Evolutionary conservation across 2,797 vertebrate species (phyloP).

Genomic region (Phataginus tricuspis): DNA sequence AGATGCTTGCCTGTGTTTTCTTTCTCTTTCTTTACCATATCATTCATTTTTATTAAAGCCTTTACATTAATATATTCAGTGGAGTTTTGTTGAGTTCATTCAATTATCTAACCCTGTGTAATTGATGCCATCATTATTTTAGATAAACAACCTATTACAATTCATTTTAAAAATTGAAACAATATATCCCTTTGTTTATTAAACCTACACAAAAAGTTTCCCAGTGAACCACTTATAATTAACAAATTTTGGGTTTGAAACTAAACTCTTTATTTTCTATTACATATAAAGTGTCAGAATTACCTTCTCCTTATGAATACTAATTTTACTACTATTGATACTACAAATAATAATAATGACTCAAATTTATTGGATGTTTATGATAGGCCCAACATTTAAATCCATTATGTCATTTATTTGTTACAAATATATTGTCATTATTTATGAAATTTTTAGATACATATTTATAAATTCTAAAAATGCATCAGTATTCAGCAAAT

Average conservation of each 20-base stretch:
- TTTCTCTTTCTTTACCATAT: neutral
- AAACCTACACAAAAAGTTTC: neutral
- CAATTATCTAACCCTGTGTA: neutral
- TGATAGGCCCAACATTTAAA: neutral
- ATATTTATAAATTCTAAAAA: neutral
- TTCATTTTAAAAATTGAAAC: neutral
- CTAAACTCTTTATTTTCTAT: constrained; percentile 5
- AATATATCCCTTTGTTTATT: neutral
- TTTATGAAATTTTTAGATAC: constrained; percentile 1
- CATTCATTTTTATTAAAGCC: constrained; percentile 43
- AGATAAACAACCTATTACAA: neutral
- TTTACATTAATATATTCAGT: neutral
- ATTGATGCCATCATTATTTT: neutral
- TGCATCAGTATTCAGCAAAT: neutral
- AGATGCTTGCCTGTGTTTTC: neutral
- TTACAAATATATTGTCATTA: neutral
- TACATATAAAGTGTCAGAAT: neutral
- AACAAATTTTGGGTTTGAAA: neutral
- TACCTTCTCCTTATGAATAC: neutral
- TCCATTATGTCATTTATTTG: neutral
- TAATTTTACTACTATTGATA: neutral
- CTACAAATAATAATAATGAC: neutral
- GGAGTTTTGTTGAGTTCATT: neutral
- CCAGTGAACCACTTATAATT: neutral
- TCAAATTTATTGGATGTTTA: neutral